Evolutionary conservation across 2,113 vertebrate species (phyloP).

Genomic region (Lycocorax pyrrhopterus): DNA sequence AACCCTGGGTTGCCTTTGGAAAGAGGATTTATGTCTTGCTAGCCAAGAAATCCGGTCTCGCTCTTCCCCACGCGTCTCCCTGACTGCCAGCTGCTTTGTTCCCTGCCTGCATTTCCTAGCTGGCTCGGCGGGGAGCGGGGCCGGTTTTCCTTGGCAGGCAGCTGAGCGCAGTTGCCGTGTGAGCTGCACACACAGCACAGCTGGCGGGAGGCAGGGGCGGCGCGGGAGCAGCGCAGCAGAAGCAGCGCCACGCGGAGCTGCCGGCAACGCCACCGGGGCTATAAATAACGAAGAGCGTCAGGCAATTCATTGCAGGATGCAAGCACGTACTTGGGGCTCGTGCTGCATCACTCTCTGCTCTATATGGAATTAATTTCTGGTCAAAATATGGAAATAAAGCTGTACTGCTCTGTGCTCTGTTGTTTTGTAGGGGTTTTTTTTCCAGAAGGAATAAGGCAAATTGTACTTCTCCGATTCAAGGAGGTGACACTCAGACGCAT

Average conservation of each 20-base stretch:
- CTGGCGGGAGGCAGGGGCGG: background rate
- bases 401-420: background rate
- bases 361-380: background rate
- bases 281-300: background rate
- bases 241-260: background rate
- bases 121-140: background rate
- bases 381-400: background rate
- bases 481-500: background rate
- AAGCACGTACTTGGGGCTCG: background rate
- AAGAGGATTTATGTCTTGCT: background rate
- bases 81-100: background rate
- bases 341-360: background rate
- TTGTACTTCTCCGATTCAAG: background rate
- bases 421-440: background rate
- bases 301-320: background rate
- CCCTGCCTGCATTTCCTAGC: background rate
- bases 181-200: constrained; percentile 41
- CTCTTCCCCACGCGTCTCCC: background rate
- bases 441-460: background rate
- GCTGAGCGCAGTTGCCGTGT: constrained; percentile 13
- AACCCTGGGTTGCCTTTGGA: background rate
- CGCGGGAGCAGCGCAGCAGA: background rate
- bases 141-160: background rate
- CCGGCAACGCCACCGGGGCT: background rate
- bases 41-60: background rate